Evolutionary conservation across 1,140 invertebrate genomes (phyloP).

Genomic region (Diprion similis): DNA sequence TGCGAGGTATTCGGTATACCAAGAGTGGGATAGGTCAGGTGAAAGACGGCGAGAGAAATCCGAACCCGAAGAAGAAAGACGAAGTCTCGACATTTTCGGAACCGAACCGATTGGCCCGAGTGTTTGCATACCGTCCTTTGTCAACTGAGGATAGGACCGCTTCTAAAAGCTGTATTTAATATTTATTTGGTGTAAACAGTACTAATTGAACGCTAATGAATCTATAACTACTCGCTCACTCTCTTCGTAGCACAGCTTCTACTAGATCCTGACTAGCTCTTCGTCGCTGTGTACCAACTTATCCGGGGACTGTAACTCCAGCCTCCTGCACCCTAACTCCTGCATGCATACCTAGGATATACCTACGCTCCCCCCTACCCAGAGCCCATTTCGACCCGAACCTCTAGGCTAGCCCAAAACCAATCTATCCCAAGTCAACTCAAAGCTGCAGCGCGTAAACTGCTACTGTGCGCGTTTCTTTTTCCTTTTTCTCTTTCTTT

Average conservation of each 20-base stretch:
- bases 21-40: neutral
- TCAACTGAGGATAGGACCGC: conserved; percentile 37
- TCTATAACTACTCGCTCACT: conserved; percentile 19
- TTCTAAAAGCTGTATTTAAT: conserved; percentile 39
- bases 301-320: too few relatives aligned
- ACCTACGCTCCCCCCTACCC: neutral
- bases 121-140: conserved; percentile 49
- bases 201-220: conserved; percentile 61
- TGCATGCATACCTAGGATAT: too few relatives aligned
- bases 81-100: conserved; percentile 12
- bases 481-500: neutral
- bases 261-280: too few relatives aligned
- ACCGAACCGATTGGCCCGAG: conserved; percentile 9
- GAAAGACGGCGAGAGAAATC: neutral
- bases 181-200: conserved; percentile 49
- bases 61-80: neutral
- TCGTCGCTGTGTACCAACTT: too few relatives aligned
- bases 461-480: neutral
- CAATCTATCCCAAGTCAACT: neutral
- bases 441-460: neutral
- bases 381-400: neutral
- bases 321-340: too few relatives aligned
- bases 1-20: neutral
- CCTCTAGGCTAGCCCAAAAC: neutral
- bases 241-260: neutral